phyloP scores from a whole-genome alignment of 2,888 invertebrate species.

The Callyntrura sp. region DNA sequence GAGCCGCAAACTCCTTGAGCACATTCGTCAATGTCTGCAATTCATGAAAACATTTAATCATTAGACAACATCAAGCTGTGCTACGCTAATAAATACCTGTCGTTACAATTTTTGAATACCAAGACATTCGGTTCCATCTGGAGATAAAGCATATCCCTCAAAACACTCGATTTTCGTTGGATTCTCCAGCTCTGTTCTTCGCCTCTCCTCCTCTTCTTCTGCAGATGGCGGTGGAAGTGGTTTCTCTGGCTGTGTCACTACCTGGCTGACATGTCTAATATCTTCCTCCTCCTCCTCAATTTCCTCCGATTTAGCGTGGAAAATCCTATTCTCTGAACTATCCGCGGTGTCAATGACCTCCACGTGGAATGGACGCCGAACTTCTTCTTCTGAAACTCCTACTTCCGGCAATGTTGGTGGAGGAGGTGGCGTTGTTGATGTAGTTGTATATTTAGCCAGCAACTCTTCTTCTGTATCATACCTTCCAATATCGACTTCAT shows the following conservation, averaged over 20 bases:
- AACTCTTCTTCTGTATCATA: conserved; percentile 63
- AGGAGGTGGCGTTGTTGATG: conserved; percentile 47
- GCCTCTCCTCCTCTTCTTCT: conserved; percentile 29
- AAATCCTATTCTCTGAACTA: conserved; percentile 72
- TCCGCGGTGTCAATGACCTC: conserved; percentile 65
- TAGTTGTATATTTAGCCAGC: conserved; percentile 43
- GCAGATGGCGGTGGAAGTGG: conserved; percentile 61
- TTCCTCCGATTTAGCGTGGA: conserved; percentile 54
- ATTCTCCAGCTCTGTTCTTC: conserved; percentile 50
- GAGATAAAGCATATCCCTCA: conserved; percentile 81
- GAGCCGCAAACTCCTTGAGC: conserved; percentile 85
- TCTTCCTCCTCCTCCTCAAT: conserved; percentile 51
- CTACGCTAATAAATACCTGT: neutral
- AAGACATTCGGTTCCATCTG: conserved; percentile 81
- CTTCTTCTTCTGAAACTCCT: conserved; percentile 15
- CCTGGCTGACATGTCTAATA: neutral
- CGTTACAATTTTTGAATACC: conserved; percentile 73
- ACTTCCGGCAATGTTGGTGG: neutral
- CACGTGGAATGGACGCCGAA: conserved; percentile 43
- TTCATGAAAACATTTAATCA: neutral
- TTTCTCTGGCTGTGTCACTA: conserved; percentile 40
- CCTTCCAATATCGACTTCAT: conserved; percentile 62
- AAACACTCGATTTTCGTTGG: conserved; percentile 82
- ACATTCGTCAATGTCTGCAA: conserved; percentile 85
- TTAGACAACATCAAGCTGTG: neutral